Evolutionary conservation across 2,113 vertebrate species (phyloP), one percentile per base, ranked within the genome.

Genomic region (Peromyscus leucopus): DNA sequence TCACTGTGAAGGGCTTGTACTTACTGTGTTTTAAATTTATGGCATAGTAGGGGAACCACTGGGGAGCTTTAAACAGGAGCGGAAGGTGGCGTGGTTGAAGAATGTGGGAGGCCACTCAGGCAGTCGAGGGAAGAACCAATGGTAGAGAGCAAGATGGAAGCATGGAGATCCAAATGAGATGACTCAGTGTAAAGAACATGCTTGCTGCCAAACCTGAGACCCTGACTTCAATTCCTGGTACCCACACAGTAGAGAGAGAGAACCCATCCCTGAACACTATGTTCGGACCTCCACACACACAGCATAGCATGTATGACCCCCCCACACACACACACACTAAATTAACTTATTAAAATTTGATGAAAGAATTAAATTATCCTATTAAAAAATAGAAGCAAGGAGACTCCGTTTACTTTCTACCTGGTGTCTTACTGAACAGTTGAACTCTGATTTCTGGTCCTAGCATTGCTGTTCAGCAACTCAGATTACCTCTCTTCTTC

Each of bases 31-130:
- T 83, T 83, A 87, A 79, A 88, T 92, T 93, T 65, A 51, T 74
- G 79, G 42, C 59, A 31, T 72, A 59, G 83, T 19, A 1, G 6
- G 17, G 24, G 51, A 82, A 65, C 5, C 11, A 72, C 0, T 67
- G 63, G 46, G 87, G 33, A 67, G 59, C 36, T 78, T 85, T 93
- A 75, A 89, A 33, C 21, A 78, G 89, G 72, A 97, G 69, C 79
- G 33, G 76, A 89, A 80, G 39, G 15, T 4, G 39, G 5, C 72
- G 46, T 85, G 26, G 89, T 55, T 89, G 85, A 67, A 75, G 74
- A n/a, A 21, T 90, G 87, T 67, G 46, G 80, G 75, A 88, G 69
- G 74, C 39, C 31, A 39, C 26, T 87, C 48, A 24, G 21, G 24
- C 33, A 69, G 21, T 67, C 57, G 28, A 91, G 33, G 21, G 83